Evolutionary conservation across 1,140 invertebrate species (phyloP).

Genomic region (Eueides isabella): DNA sequence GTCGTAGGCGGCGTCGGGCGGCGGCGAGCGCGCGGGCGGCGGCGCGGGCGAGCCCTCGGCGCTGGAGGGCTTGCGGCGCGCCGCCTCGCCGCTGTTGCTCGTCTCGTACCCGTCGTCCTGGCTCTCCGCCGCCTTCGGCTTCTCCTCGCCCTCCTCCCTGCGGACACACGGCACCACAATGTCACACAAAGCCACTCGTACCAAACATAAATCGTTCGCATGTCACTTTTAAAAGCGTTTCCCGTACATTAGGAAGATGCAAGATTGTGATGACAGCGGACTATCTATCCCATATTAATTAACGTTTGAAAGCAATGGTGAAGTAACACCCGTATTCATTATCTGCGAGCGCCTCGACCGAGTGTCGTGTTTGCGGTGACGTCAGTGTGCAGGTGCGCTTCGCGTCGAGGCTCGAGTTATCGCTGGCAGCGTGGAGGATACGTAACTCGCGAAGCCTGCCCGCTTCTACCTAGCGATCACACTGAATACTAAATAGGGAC

Average conservation of each 20-base stretch:
- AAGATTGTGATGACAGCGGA: conserved; percentile 15
- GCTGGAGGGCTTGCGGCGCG: conserved; percentile 73
- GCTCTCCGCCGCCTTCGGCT: conserved; percentile 84
- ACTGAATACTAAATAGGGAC: not conserved
- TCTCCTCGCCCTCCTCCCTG: conserved; percentile 77
- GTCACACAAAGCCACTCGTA: too few species aligned
- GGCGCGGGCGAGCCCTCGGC: conserved; percentile 67
- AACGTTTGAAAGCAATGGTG: conserved; percentile 37
- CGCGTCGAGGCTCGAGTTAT: conserved; percentile 23
- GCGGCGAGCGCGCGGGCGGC: conserved; percentile 51
- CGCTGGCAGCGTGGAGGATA: conserved; percentile 24
- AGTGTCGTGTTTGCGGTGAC: conserved; percentile 41
- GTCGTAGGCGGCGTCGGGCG: conserved; percentile 61
- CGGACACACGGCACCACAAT: conserved; percentile 24
- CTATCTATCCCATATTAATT: conserved; percentile 34
- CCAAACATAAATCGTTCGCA: too few species aligned
- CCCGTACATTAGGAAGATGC: not conserved
- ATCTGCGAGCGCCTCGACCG: conserved; percentile 35
- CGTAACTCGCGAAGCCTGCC: conserved; percentile 14
- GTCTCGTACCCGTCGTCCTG: conserved; percentile 94
- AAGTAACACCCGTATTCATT: conserved; percentile 42
- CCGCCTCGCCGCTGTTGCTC: conserved; percentile 87
- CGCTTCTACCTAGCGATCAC: conserved; percentile 7
- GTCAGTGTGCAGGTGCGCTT: conserved; percentile 45
- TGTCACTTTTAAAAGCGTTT: not conserved